Conservation (phyloP, 2,113 vertebrate genomes). For the Myiozetetes cayanensis region DNA sequence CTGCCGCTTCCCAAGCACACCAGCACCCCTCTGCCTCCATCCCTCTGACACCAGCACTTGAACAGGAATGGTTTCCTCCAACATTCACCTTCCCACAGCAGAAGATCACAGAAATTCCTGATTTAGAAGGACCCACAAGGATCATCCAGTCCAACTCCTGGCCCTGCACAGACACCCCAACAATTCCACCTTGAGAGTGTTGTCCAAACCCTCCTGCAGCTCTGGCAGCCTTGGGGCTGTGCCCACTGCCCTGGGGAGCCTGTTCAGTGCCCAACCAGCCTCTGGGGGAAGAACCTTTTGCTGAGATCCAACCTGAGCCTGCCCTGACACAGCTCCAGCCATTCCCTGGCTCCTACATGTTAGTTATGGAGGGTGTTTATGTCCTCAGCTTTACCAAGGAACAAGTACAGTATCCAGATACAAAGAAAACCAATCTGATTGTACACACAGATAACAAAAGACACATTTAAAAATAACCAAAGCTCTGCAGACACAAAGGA, state of each 20-base stretch:
- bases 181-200: background rate
- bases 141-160: rapidly evolving
- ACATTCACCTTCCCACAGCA: background rate
- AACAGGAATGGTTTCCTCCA: background rate
- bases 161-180: background rate
- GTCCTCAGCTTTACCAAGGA: background rate
- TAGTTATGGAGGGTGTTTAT: background rate
- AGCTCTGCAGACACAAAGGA: background rate
- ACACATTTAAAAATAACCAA: background rate
- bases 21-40: rapidly evolving
- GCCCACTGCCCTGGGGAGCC: background rate
- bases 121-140: background rate
- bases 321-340: background rate
- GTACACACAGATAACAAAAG: background rate
- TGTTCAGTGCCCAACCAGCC: background rate
- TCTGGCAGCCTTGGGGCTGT: background rate
- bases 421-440: background rate
- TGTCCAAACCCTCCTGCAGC: background rate
- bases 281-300: background rate
- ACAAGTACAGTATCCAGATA: background rate
- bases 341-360: background rate
- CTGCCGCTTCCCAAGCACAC: background rate
- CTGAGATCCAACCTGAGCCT: rapidly evolving
- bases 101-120: background rate
- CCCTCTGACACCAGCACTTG: background rate